Conservation (phyloP, 2,888 invertebrate genomes). For the Drosophila kuntzei region DNA sequence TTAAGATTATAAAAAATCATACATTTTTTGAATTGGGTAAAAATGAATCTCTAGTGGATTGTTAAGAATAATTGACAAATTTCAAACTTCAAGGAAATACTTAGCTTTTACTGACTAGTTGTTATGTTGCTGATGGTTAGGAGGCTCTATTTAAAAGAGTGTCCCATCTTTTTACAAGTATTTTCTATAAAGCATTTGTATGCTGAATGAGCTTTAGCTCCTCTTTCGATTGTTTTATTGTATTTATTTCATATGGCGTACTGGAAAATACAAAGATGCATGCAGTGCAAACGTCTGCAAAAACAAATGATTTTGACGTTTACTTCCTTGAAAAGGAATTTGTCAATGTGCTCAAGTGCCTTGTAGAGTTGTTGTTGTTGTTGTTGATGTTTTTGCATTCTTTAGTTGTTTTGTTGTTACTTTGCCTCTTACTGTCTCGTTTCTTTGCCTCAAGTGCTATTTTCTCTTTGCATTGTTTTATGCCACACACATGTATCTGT, state of each 20-base stretch:
- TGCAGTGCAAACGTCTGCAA: conserved; percentile 50
- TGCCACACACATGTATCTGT: conserved; percentile 5
- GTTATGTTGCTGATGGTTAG: too few species aligned
- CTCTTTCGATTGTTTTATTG: conserved; percentile 11
- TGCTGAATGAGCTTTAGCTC: background rate
- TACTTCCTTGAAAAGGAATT: conserved; percentile 62
- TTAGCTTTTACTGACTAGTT: too few species aligned
- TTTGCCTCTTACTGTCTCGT: conserved; percentile 27
- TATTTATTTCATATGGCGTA: conserved; percentile 15
- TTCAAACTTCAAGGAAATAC: too few species aligned
- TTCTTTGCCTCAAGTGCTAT: conserved; percentile 47
- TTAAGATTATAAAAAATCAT: too few species aligned
- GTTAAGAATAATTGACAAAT: too few species aligned
- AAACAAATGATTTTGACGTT: conserved; percentile 53
- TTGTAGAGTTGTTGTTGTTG: conserved; percentile 27
- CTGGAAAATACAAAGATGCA: conserved; percentile 35
- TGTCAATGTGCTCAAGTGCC: conserved; percentile 67
- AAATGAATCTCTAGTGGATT: too few species aligned
- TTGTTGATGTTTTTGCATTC: conserved; percentile 11
- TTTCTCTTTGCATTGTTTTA: conserved; percentile 66
- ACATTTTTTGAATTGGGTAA: too few species aligned
- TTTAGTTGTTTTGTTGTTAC: conserved; percentile 22
- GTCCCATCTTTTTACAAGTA: background rate
- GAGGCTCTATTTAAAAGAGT: background rate
- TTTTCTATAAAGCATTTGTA: conserved; percentile 3